Evolutionary conservation across 2,797 vertebrate genomes (phyloP), one percentile per base, ranked within the genome.

Genomic region (Enteromius mattozi): DNA sequence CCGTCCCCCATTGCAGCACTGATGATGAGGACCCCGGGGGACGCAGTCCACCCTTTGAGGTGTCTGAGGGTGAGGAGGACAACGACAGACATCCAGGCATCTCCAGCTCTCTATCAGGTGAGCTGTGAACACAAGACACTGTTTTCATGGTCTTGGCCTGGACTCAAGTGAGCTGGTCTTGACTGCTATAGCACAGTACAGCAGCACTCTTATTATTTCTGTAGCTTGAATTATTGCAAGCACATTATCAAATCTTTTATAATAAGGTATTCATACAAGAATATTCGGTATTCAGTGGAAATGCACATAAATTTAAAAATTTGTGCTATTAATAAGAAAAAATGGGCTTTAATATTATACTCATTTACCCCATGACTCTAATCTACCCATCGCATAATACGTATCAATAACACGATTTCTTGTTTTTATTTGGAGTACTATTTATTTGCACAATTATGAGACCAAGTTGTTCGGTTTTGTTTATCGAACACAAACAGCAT

Each of bases 31-130:
- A 97, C 35, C 94, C 95, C 6, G 94, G 96, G 82, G 92, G 94
- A 68, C 95, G 93, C 74, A 97, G 96, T 66, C 97, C 97, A 3
- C 97, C 97, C 0, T 83, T 99, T n/a, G 97, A 99, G 89, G 97
- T 99, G 12, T 99, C 98, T 19, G 98, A 99, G 10, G 93, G 92
- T 27, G 98, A 99, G 81, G 95, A 94, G 35, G 93, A 97, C 2
- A 93, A 94, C 42, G 92, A 93, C 68, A 95, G 95, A 42, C 93
- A 91, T 45, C 90, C 95, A 21, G 93, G 95, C 37, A 93, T 96
- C 70, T 94, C 96, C 87, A 94, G 94, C 21, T 95, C 93, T 89
- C 96, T 98, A 87, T 91, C 94, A 92, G 96, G 98, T 98, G 30
- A 86, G 78, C 37, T 10, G 13, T 2, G 24, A 17, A 69, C 42